These are phyloP conservation scores for Saturnia japonica DNA, from an alignment of 2,888 invertebrate species.

Conservation along the genomic window DNA sequence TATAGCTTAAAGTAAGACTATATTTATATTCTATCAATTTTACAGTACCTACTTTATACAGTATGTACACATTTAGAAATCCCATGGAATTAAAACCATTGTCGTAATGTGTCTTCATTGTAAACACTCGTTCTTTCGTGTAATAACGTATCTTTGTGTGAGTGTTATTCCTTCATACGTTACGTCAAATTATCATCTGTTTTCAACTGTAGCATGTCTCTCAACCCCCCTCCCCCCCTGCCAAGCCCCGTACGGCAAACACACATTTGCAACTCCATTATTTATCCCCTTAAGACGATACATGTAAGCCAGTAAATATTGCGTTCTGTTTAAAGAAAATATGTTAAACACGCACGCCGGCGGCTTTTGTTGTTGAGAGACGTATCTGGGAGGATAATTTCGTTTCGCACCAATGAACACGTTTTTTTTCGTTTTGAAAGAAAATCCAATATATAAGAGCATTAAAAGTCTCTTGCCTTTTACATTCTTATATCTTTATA, in stretches of 20 bases:
- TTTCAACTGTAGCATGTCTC: constrained; percentile 43
- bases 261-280: constrained; percentile 65
- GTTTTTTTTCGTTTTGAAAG: constrained; percentile 67
- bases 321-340: constrained; percentile 67
- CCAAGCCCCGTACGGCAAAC: constrained; percentile 52
- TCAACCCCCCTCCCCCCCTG: too few relatives aligned
- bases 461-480: constrained; percentile 65
- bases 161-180: constrained; percentile 38
- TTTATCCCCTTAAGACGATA: constrained; percentile 68
- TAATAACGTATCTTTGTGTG: constrained; percentile 25
- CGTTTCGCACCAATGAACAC: constrained; percentile 71
- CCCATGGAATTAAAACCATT: constrained; percentile 7
- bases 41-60: background rate
- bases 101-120: constrained; percentile 22
- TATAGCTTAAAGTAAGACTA: too few relatives aligned
- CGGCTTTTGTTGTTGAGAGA: constrained; percentile 70
- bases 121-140: constrained; percentile 20
- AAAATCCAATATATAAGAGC: constrained; percentile 64
- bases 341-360: constrained; percentile 67
- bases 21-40: too few relatives aligned
- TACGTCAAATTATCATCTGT: constrained; percentile 56
- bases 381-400: constrained; percentile 73
- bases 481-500: constrained; percentile 49
- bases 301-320: constrained; percentile 63
- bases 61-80: background rate